Percentiles rank a stretch among this genome's conserved stretches.
These are phyloP conservation scores for Eurystomus glaucurus DNA, from an alignment of 2,797 vertebrate species.

Conservation along the genomic window DNA sequence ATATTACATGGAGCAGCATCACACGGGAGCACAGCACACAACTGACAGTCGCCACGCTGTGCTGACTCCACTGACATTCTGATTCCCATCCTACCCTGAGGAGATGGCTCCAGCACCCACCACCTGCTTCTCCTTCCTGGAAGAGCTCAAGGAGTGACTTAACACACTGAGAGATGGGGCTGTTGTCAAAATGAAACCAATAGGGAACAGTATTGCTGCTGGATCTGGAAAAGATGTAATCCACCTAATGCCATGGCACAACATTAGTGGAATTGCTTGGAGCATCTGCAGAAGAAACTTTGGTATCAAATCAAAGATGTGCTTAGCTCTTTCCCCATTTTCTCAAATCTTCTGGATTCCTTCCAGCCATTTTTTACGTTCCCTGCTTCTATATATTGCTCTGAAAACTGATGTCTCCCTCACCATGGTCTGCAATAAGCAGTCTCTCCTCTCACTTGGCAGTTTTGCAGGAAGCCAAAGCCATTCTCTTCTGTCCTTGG, in stretches of 20 bases:
- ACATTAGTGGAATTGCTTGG: not conserved
- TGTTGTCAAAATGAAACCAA: not conserved
- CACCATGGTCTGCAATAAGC: not conserved
- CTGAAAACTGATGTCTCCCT: not conserved
- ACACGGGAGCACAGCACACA: not conserved
- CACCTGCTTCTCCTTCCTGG: not conserved
- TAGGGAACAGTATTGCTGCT: not conserved
- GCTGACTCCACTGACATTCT: not conserved
- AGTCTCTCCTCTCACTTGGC: not conserved
- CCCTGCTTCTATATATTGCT: not conserved
- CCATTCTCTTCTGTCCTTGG: not conserved
- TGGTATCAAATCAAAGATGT: not conserved
- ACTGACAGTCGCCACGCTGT: fast-evolving
- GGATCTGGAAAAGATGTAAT: not conserved
- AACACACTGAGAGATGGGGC: not conserved
- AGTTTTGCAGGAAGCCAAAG: not conserved
- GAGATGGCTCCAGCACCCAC: not conserved
- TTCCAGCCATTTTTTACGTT: not conserved
- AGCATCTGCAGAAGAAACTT: slow-evolving; percentile 8
- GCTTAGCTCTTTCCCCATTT: not conserved
- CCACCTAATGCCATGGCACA: not conserved
- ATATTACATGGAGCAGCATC: not conserved
- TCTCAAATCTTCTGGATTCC: not conserved
- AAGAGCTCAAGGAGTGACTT: not conserved
- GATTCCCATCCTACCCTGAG: not conserved